These are phyloP conservation scores for Solea solea DNA, from an alignment of 2,113 vertebrate species.

Conservation along the genomic window DNA sequence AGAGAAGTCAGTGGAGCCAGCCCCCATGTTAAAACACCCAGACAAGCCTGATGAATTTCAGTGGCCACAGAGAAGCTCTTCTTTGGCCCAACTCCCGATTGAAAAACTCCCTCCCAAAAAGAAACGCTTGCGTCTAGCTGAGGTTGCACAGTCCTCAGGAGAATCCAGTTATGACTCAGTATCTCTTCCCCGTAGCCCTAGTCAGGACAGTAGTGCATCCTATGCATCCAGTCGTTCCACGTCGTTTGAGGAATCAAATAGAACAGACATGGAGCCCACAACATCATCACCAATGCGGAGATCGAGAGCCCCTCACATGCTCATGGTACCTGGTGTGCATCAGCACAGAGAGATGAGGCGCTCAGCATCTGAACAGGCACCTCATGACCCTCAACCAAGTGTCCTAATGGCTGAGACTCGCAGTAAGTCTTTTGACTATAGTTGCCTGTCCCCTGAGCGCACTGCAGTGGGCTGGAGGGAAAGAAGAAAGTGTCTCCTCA, in stretches of 20 bases:
- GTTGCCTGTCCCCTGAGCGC: conserved; percentile 87
- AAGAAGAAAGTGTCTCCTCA: conserved; percentile 91
- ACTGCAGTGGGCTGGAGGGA: conserved; percentile 83
- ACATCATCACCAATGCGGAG: conserved; percentile 73
- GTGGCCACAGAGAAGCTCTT: conserved; percentile 95
- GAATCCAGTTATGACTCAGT: conserved; percentile 94
- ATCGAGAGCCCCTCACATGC: conserved; percentile 85
- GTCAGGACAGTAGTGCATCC: conserved; percentile 90
- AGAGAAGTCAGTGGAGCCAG: conserved; percentile 66
- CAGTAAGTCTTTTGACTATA: conserved; percentile 95
- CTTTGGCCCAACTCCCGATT: conserved; percentile 92
- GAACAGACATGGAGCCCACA: conserved; percentile 71
- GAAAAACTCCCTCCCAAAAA: conserved; percentile 98
- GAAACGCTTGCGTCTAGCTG: conserved; percentile 92
- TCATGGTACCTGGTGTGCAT: conserved; percentile 88
- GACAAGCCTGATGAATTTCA: conserved; percentile 92
- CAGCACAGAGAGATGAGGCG: conserved; percentile 90
- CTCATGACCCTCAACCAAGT: conserved; percentile 83
- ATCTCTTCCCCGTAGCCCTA: conserved; percentile 88
- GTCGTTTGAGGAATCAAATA: conserved; percentile 88
- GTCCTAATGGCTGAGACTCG: conserved; percentile 87
- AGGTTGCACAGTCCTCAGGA: conserved; percentile 91
- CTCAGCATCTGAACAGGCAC: conserved; percentile 93
- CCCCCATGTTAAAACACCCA: conserved; percentile 75
- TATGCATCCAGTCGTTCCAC: conserved; percentile 86